Evolutionary conservation across 2,888 invertebrate genomes (phyloP), one percentile per base, ranked within the genome.

Genomic region (Oscheius sp.): DNA sequence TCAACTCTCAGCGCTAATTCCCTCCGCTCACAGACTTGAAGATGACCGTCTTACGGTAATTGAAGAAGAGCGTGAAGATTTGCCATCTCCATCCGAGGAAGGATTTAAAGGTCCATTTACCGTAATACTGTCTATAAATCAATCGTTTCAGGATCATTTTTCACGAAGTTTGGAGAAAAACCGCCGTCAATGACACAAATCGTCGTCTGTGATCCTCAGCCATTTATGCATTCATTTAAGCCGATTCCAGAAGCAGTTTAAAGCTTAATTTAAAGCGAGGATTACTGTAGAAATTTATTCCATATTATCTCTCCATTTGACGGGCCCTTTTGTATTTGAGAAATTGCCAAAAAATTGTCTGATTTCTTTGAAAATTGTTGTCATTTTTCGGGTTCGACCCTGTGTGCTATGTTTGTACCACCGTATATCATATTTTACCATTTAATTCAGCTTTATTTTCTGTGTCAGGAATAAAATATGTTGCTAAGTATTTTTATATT

Each of bases 1-100:
- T 2, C 66, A 66, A 12, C 66, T 66, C 25, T 52, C 66, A 0
- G 21, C 66, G 2, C 29, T 66, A 2, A 12, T 66, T 1, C 66
- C 66, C 16, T 49, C 66, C 0, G 21, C 21, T 25, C 49, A 66
- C 5, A 18, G 66, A 13, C 25, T 49, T 13, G 69, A 69, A 52
- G 69, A 69, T 12, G 69, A 69, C 45, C 69, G 69, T 13, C 45
- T 69, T 2, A 69, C 69, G 13, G 69, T 69, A 16, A 69, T 69
- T 23, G 69, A 69, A 56, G 69, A 69, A n/a, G 69, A 69, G 23
- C 55, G 69, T 1, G 69, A 69, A 43, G 69, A 69, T 21, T 3
- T 66, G 2, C 66, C 66, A 2, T 66, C 66, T 0, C 66, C 66
- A 29, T 66, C 66, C n/a, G 66, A 66, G 7, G 66, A 66, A 1